phyloP scores from a whole-genome alignment of 2,888 invertebrate genomes.

The Lasioglossum pauxillum region DNA sequence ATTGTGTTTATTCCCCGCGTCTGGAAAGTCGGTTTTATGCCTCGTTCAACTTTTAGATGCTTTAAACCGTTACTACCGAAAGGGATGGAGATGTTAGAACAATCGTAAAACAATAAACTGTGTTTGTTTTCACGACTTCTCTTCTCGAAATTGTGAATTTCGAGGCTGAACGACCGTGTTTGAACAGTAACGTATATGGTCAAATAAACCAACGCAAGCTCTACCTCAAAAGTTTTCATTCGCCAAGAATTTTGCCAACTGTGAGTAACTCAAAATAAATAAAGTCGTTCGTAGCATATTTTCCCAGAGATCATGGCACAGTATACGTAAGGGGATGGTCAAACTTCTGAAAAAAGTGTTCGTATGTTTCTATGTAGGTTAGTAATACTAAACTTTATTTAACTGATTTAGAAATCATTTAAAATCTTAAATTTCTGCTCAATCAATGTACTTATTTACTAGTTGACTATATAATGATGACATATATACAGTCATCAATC shows the following conservation, averaged over 20 bases:
- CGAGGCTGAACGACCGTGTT: background rate
- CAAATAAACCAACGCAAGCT: background rate
- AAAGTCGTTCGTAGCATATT: background rate
- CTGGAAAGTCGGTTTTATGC: background rate
- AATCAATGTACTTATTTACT: background rate
- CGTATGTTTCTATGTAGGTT: background rate
- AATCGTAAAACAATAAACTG: background rate
- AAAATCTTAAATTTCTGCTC: background rate
- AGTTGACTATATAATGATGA: background rate
- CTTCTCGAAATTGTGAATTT: background rate
- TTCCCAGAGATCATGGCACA: background rate
- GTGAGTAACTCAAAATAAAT: background rate
- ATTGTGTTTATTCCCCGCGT: background rate
- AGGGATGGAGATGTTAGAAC: background rate
- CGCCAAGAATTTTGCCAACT: background rate
- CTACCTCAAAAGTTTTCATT: background rate
- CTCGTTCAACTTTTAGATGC: background rate
- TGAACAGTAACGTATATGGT: background rate
- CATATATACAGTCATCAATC: background rate
- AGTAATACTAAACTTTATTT: background rate
- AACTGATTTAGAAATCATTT: background rate
- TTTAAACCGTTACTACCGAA: background rate
- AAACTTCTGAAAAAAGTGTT: background rate
- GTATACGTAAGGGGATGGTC: background rate
- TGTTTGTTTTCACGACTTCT: background rate